phyloP scores from a whole-genome alignment of 2,113 vertebrate genomes.

The Carassius auratus region DNA sequence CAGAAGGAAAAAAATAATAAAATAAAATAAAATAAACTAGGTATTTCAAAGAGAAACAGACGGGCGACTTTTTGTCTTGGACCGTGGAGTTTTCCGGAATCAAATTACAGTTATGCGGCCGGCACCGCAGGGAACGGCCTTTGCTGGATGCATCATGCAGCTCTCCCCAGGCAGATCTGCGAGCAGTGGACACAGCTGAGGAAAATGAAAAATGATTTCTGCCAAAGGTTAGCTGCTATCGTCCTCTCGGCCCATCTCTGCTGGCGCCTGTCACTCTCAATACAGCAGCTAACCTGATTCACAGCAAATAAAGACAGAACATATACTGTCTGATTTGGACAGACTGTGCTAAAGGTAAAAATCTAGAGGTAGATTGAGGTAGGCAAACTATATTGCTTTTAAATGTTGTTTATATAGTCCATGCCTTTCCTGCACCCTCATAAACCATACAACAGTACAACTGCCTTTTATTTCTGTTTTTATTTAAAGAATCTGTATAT shows the following conservation, averaged over 20 bases:
- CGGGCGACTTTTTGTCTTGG: constrained; percentile 28
- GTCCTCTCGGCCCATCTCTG: constrained; percentile 47
- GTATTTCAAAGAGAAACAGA: constrained; percentile 40
- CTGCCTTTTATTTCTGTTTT: neutral
- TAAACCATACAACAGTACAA: no score
- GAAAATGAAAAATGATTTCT: constrained; percentile 64
- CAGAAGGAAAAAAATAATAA: constrained; percentile 1
- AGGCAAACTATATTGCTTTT: neutral
- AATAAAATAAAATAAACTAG: neutral
- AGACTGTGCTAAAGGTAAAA: neutral
- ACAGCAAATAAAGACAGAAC: constrained; percentile 35
- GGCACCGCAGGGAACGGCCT: constrained; percentile 35
- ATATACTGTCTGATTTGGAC: constrained; percentile 20
- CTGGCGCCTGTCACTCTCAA: constrained; percentile 54
- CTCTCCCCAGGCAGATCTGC: constrained; percentile 39
- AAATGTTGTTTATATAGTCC: constrained; percentile 3
- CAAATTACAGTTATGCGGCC: constrained; percentile 55
- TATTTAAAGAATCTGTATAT: neutral
- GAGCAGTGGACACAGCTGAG: constrained; percentile 48
- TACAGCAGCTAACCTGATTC: constrained; percentile 44
- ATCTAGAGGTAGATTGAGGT: neutral
- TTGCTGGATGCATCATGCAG: constrained; percentile 43
- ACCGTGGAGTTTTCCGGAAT: constrained; percentile 48
- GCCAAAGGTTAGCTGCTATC: constrained; percentile 61
- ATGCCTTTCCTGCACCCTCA: neutral